phyloP scores from a whole-genome alignment of 2,797 vertebrate species.

The Scyliorhinus canicula region DNA sequence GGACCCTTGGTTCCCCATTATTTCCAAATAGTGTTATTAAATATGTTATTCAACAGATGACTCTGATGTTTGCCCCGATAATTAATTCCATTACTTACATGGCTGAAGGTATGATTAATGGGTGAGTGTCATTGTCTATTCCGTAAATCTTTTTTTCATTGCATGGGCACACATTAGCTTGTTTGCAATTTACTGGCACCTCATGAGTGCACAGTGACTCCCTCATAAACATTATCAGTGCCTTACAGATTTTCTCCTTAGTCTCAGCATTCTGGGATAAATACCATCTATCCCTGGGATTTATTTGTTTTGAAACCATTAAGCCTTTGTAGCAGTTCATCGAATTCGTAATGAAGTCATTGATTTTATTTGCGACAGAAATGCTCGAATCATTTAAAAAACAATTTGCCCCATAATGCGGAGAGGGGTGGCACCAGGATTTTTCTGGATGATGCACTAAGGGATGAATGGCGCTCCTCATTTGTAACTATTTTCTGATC shows the following conservation, averaged over 20 bases:
- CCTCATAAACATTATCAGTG: neutral
- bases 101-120: neutral
- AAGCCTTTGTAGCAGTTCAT: neutral
- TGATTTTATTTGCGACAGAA: neutral
- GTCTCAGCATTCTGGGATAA: neutral
- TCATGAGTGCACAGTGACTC: neutral
- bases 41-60: neutral
- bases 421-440: neutral
- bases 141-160: neutral
- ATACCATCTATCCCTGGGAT: neutral
- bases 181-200: neutral
- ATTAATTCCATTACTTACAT: neutral
- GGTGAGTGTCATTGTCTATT: neutral
- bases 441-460: neutral
- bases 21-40: neutral
- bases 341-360: neutral
- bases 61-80: neutral
- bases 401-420: neutral
- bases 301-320: slow-evolving; percentile 14
- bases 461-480: neutral
- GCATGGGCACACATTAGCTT: neutral
- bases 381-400: neutral
- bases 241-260: neutral
- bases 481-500: neutral
- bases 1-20: neutral